Base-by-base conservation (phyloP, 2,888 invertebrate genomes). In the Caenorhabditis imperialis region DNA sequence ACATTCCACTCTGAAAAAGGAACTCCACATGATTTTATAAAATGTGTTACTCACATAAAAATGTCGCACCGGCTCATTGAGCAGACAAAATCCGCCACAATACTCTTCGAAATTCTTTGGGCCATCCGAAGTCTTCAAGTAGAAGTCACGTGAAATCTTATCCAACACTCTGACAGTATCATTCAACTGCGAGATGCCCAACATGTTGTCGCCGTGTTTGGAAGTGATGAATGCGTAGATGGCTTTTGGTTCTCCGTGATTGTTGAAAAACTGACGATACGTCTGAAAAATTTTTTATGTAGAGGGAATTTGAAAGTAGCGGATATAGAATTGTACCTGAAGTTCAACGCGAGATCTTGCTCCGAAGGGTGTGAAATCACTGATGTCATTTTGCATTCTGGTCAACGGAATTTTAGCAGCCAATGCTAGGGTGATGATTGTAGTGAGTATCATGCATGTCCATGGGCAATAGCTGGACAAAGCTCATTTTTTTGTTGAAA, bases 11-110 rank as follows among this genome's bases (percentile, higher is more conserved):
- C 85, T 85, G 53, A 58, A 84, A 71, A n/a, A n/a, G n/a, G n/a
- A n/a, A n/a, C n/a, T n/a, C n/a, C n/a, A n/a, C n/a, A n/a, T n/a
- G n/a, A n/a, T n/a, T n/a, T n/a, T n/a, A n/a, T n/a, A n/a, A n/a
- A n/a, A n/a, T n/a, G n/a, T n/a, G n/a, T n/a, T n/a, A 38, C 75
- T 65, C 38, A 86, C 86, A 51, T 83, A 83, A 74, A 87, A 87
- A 50, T 85, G 85, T 8, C 85, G 77, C 35, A 87, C 79, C 18
- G 87, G 87, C 50, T 87, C 87, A 72, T 87, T 87, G 38, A 87
- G 77, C 5, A 82, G 63, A 50, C 87, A 87, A 62, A 87, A 87
- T 14, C 85, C 84, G 12, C 76, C 62, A 70, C 87, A 87, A 57
- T 84, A 86, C 55, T 85, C 71, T 14, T 78, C 75, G 61, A 85